phyloP scores from a whole-genome alignment of 2,113 vertebrate genomes.

The Marmota monax region DNA sequence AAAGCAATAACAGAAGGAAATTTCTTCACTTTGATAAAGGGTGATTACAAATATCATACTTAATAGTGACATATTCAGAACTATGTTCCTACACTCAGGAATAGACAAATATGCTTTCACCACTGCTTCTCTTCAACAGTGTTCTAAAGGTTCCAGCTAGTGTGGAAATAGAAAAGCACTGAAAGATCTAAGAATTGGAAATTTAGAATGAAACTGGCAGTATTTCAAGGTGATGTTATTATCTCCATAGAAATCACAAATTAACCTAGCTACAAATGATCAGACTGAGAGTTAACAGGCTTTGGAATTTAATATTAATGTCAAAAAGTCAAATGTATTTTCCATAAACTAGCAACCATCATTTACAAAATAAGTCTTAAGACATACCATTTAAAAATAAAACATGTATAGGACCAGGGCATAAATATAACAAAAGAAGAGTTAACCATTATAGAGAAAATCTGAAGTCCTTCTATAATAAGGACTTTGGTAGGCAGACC shows the following conservation, averaged over 20 bases:
- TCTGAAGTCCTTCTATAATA: conserved; percentile 3
- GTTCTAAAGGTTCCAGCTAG: conserved; percentile 22
- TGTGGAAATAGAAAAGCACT: neutral
- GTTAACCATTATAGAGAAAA: conserved; percentile 19
- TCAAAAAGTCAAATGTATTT: conserved; percentile 32
- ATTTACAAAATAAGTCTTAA: conserved; percentile 53
- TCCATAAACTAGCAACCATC: neutral
- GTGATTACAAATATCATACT: neutral
- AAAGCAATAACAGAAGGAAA: conserved; percentile 28
- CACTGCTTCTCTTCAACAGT: conserved; percentile 11
- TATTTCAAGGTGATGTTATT: conserved; percentile 41
- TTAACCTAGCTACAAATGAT: conserved; percentile 12
- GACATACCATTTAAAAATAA: conserved; percentile 6
- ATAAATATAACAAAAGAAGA: conserved; percentile 41
- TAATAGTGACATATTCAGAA: neutral
- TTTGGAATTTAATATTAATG: conserved; percentile 31
- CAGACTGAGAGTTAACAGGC: neutral
- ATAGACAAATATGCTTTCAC: conserved; percentile 31
- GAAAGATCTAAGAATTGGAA: neutral
- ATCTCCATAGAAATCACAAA: conserved; percentile 16
- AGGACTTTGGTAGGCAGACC: conserved; percentile 18
- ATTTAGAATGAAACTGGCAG: conserved; percentile 18
- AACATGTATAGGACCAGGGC: neutral
- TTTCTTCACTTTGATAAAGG: conserved; percentile 29
- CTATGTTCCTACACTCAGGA: neutral